Percentiles rank a stretch among this genome's conserved stretches.
These are phyloP conservation scores for Tragelaphus eurycerus DNA, from an alignment of 2,797 vertebrate species.

Conservation along the genomic window DNA sequence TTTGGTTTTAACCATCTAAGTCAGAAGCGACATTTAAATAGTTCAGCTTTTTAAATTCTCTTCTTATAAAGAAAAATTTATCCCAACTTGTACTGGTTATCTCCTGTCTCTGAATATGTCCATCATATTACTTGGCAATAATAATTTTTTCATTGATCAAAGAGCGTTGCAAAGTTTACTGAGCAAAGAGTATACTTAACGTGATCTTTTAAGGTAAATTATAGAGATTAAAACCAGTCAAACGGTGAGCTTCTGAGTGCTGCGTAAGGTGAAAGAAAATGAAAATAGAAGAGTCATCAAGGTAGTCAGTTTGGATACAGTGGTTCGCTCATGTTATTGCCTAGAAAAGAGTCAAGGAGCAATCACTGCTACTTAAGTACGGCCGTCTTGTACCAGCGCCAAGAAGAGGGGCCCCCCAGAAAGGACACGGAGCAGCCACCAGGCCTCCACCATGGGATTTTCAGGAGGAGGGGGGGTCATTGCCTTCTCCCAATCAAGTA, in stretches of 20 bases:
- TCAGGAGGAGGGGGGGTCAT: too few species aligned
- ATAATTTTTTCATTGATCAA: neutral
- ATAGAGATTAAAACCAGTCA: neutral
- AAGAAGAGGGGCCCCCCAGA: too few species aligned
- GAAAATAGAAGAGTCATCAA: neutral
- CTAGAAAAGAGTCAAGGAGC: neutral
- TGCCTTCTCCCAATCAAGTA: too few species aligned
- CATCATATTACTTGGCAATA: neutral
- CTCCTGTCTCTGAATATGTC: neutral
- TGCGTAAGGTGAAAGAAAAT: neutral
- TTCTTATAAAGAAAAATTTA: neutral
- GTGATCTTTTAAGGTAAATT: slow-evolving; percentile 36
- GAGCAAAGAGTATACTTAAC: neutral
- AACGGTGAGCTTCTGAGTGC: neutral
- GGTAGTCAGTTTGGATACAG: neutral
- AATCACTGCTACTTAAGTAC: too few species aligned
- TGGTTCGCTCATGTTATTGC: neutral
- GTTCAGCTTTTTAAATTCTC: neutral
- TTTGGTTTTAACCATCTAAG: slow-evolving; percentile 15
- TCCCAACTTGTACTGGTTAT: neutral
- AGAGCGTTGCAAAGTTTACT: neutral
- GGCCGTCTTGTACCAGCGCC: too few species aligned
- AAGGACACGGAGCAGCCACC: too few species aligned
- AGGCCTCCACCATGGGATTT: too few species aligned
- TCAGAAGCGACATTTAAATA: slow-evolving; percentile 11